phyloP scores from a whole-genome alignment of 2,113 vertebrate genomes.

The Amblyornis subalaris region DNA sequence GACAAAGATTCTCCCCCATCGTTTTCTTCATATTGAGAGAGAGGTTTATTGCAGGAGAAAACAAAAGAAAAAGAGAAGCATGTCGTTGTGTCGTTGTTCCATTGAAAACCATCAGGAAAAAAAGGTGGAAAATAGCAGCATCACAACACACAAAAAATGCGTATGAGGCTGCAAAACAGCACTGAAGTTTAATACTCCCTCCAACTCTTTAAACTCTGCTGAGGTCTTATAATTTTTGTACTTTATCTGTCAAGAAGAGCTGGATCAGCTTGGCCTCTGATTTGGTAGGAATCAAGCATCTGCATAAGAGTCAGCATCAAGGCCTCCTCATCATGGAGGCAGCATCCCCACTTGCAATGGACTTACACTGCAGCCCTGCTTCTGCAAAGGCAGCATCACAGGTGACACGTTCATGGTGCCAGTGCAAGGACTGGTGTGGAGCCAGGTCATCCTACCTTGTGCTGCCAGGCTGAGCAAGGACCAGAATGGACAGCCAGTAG shows the following conservation, averaged over 20 bases:
- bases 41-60: not conserved
- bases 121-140: not conserved
- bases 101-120: not conserved
- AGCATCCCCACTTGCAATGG: not conserved
- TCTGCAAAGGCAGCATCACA: not conserved
- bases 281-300: not conserved
- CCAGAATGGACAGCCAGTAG: rapidly evolving
- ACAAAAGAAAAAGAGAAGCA: not conserved
- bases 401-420: rapidly evolving
- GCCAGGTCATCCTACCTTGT: not conserved
- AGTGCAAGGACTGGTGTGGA: no score
- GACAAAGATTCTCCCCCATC: not conserved
- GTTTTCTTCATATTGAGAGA: not conserved
- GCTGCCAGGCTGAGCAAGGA: not conserved
- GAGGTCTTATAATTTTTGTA: not conserved
- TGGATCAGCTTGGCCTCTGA: not conserved
- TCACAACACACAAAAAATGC: not conserved
- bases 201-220: not conserved
- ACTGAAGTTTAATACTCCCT: not conserved
- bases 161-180: not conserved
- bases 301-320: not conserved
- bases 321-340: not conserved
- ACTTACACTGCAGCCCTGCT: not conserved
- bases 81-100: not conserved
- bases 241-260: not conserved